Conservation (phyloP, 2,888 invertebrate species). For the Drosophila austrosaltans region DNA sequence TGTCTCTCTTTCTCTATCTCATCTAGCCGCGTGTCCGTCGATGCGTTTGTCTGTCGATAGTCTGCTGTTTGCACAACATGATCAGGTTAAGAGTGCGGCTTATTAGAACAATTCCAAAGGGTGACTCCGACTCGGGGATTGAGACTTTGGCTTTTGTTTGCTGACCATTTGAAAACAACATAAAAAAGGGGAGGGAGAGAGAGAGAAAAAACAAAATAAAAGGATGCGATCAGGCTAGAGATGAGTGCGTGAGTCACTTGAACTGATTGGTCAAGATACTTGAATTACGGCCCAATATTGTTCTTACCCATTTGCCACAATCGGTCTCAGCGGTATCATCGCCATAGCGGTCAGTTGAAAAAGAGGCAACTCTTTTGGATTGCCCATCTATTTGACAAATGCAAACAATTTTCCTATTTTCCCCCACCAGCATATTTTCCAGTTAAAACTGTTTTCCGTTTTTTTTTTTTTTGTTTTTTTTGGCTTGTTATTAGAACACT, state of each 20-base stretch:
- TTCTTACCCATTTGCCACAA: background rate
- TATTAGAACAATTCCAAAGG: constrained; percentile 69
- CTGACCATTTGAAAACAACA: constrained; percentile 60
- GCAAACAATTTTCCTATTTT: constrained; percentile 70
- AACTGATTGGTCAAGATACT: constrained; percentile 11
- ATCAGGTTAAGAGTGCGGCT: constrained; percentile 71
- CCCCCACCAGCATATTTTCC: constrained; percentile 46
- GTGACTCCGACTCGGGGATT: constrained; percentile 19
- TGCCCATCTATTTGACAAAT: constrained; percentile 76
- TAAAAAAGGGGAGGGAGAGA: background rate
- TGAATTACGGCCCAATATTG: background rate
- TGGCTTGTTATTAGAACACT: constrained; percentile 76
- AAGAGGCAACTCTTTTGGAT: constrained; percentile 52
- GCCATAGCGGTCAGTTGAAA: constrained; percentile 66
- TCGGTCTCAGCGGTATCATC: constrained; percentile 28
- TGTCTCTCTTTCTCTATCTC: constrained; percentile 9
- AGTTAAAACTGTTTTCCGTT: constrained; percentile 57
- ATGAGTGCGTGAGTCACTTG: constrained; percentile 32
- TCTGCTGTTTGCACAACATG: constrained; percentile 73
- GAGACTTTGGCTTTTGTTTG: constrained; percentile 60
- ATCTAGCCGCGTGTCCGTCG: constrained; percentile 23
- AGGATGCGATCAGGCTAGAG: constrained; percentile 49
- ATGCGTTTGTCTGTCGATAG: background rate
- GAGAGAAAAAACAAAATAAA: background rate
- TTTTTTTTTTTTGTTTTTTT: constrained; percentile 41